Evolutionary conservation across 2,888 invertebrate genomes (phyloP).

Genomic region (Nomada hirtipes): DNA sequence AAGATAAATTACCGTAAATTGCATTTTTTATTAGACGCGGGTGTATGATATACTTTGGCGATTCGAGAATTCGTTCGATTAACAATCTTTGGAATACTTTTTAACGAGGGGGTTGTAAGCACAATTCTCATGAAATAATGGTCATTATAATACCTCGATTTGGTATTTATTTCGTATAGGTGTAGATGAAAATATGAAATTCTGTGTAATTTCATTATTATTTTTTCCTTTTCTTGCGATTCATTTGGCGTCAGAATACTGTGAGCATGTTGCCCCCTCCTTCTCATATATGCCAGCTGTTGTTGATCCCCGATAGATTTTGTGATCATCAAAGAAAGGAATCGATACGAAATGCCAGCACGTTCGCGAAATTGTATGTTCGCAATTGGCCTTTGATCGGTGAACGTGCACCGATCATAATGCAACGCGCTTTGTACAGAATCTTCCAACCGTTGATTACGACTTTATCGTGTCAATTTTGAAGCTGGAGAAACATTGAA

Average conservation of each 20-base stretch:
- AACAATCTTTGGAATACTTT: no score
- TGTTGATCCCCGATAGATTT: slow-evolving; percentile 35
- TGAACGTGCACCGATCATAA: slow-evolving; percentile 35
- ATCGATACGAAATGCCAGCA: slow-evolving; percentile 50
- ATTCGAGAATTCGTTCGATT: no score
- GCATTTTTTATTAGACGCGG: no score
- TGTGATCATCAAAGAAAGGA: slow-evolving; percentile 40
- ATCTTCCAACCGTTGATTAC: slow-evolving; percentile 1
- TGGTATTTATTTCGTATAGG: background rate
- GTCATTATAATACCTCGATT: background rate
- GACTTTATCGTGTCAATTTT: slow-evolving; percentile 23
- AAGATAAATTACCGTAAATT: no score
- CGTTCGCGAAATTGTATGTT: slow-evolving; percentile 62
- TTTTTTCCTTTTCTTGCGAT: no score
- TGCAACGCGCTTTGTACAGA: background rate
- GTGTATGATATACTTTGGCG: no score
- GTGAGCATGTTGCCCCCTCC: background rate
- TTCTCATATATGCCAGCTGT: slow-evolving; percentile 17
- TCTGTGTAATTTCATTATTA: no score
- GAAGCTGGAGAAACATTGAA: background rate
- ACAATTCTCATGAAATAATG: no score
- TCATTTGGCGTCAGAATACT: background rate
- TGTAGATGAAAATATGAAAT: no score
- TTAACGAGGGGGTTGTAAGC: no score
- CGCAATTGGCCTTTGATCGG: slow-evolving; percentile 52